Conservation (phyloP, 2,113 vertebrate species). For the Pelmatolapia mariae region DNA sequence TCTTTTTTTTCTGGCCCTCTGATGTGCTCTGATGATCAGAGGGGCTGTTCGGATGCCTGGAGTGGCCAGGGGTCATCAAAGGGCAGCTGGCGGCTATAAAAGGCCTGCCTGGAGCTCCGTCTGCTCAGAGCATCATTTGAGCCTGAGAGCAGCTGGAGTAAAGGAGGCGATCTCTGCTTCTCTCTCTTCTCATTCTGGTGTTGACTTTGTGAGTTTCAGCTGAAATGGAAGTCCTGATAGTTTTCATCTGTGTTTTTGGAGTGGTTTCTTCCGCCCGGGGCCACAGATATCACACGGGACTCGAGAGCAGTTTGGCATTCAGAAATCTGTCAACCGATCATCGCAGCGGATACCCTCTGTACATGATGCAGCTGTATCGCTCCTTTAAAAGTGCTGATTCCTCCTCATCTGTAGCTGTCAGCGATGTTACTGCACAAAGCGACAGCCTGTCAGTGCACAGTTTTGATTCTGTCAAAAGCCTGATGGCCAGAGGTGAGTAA, state of each 20-base stretch:
- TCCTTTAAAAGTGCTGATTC: constrained; percentile 47
- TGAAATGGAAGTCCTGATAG: constrained; percentile 28
- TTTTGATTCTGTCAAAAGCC: constrained; percentile 74
- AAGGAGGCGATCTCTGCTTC: constrained; percentile 15
- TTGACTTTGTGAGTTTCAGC: neutral
- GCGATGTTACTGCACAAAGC: neutral
- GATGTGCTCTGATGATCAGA: constrained; percentile 68
- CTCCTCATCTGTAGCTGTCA: neutral
- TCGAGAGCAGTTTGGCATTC: neutral
- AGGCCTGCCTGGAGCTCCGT: constrained; percentile 32
- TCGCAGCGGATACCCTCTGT: constrained; percentile 60
- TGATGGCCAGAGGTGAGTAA: constrained; percentile 77
- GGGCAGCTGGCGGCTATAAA: constrained; percentile 78
- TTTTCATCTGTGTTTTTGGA: constrained; percentile 1
- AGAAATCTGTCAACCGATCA: constrained; percentile 8
- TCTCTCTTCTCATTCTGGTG: neutral
- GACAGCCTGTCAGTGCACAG: constrained; percentile 31
- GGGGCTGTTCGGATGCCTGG: constrained; percentile 64
- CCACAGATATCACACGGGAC: neutral
- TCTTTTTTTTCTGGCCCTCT: constrained; percentile 13
- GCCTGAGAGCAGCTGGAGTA: constrained; percentile 40
- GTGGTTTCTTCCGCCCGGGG: neutral
- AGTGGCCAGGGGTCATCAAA: constrained; percentile 75
- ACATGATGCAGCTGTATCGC: constrained; percentile 84
- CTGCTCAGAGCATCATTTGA: constrained; percentile 52